Evolutionary conservation across 2,888 invertebrate genomes (phyloP), one percentile per base, ranked within the genome.

Genomic region (Brachypalpus laphriformis): DNA sequence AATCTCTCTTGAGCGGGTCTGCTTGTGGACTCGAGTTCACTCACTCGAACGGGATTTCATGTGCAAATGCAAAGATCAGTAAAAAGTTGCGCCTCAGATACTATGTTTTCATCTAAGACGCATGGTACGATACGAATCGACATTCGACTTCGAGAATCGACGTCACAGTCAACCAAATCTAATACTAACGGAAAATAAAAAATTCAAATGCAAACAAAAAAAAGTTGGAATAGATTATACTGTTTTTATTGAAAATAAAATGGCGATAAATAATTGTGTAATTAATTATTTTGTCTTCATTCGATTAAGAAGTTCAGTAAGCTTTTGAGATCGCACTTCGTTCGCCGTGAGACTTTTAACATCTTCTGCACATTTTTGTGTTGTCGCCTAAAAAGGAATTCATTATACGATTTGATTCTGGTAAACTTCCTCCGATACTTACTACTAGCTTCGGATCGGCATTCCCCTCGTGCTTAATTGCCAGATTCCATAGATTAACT

Each of bases 401-500:
- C 11, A 28, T 45, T 40, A 2, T 8, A 3, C 0, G 28, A 4
- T 22, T n/a, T 31, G 28, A 54, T n/a, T 3, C 37, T 11, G 3
- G n/a, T 37, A 1, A 14, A 11, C 0, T 1, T 22, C 2, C 2
- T 56, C 16, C n/a, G 8, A 45, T 42, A 87, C 88, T 68, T 81
- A 91, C 91, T 77, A 91, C 88, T 11, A 89, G 87, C 90, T 94
- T 94, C 3, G 91, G 89, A 90, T 95, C 95, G 18, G 93, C 89
- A 31, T 92, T 92, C 3, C 93, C 91, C 66, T 91, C 91, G 89
- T 95, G 93, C 91, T 96, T 97, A 87, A 95, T 94, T 16, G 96
- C 94, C 87, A 98, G 92, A 89, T 95, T 94, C 97, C 98, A 98
- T 49, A 98, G 93, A 91, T 97, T 97, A 0, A 94, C 90, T 0